These are phyloP conservation scores for Pseudomugil tenellus DNA, from an alignment of 2,797 vertebrate genomes.

Conservation along the genomic window DNA sequence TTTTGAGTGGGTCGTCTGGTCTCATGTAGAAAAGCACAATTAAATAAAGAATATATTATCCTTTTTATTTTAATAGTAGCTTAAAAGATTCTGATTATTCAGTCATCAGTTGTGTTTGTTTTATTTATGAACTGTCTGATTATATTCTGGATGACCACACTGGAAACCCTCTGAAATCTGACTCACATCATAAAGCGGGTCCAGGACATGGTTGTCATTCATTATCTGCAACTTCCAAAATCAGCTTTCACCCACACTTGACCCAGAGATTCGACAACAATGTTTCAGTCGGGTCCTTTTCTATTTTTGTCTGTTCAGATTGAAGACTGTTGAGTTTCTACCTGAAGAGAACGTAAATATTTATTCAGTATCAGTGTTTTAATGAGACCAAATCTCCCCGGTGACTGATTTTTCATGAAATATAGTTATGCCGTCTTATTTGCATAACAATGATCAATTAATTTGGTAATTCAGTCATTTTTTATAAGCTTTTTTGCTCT, in stretches of 20 bases:
- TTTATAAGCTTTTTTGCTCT: neutral
- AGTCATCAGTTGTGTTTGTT: neutral
- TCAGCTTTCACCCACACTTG: neutral
- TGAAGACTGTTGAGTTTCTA: neutral
- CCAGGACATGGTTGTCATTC: neutral
- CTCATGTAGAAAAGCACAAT: constrained; percentile 4
- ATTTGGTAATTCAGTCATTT: neutral
- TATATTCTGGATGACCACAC: neutral
- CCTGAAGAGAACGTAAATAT: neutral
- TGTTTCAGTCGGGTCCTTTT: neutral
- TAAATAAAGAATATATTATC: neutral
- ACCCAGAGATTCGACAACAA: neutral
- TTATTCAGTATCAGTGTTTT: neutral
- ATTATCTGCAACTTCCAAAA: neutral
- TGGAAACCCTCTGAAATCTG: constrained; percentile 1
- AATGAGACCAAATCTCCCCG: neutral
- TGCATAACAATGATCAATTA: neutral
- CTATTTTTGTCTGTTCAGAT: neutral
- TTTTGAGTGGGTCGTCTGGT: constrained; percentile 20
- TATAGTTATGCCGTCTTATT: neutral
- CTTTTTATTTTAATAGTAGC: neutral
- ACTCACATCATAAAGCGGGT: neutral
- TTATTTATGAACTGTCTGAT: neutral
- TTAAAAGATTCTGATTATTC: neutral
- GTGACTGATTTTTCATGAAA: neutral